Evolutionary conservation across 2,113 vertebrate species (phyloP), one percentile per base, ranked within the genome.

Genomic region (Cisticola juncidis): DNA sequence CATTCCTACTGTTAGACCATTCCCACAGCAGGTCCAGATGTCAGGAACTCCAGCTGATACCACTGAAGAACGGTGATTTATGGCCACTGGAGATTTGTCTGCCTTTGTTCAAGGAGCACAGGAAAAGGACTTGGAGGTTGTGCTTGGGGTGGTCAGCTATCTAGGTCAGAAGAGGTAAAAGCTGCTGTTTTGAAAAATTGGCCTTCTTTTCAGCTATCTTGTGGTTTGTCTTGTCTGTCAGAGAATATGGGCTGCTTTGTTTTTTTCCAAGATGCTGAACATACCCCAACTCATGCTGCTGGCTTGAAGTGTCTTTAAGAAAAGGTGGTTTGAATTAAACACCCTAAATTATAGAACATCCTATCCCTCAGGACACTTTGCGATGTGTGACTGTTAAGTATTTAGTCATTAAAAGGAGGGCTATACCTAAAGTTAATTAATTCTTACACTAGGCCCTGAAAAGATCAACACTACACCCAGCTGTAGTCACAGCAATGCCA

Each of bases 301-400:
- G 92, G 58, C 42, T 33, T 61, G n/a, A 54, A 80, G 6, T 2
- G 12, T 87, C 81, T 87, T 92, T 44, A 79, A 85, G 81, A 74
- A 68, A 95, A 94, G 60, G 57, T 8, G 3, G 47, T 79, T 96
- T 94, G 93, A 82, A 85, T 95, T 95, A 96, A 70, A 31, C 26
- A 82, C 14, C 61, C 70, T 88, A 54, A 85, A 90, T 69, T 72
- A 69, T 4, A 80, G 81, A 94, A 70, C 54, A 65, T 38, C 47
- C 38, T 40, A 18, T 42, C 81, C 72, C 58, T 22, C 31, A 88
- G 77, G 69, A 86, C 20, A 5, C 25, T 80, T 88, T 12, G 17
- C 50, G 51, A 24, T 40, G 51, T 81, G 47, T 58, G 84, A 66
- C 71, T 91, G 31, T 79, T 76, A 50, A 85, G 65, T 0, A 0